Evolutionary conservation across 2,888 invertebrate genomes (phyloP).

Genomic region (Pyrgus malvae): DNA sequence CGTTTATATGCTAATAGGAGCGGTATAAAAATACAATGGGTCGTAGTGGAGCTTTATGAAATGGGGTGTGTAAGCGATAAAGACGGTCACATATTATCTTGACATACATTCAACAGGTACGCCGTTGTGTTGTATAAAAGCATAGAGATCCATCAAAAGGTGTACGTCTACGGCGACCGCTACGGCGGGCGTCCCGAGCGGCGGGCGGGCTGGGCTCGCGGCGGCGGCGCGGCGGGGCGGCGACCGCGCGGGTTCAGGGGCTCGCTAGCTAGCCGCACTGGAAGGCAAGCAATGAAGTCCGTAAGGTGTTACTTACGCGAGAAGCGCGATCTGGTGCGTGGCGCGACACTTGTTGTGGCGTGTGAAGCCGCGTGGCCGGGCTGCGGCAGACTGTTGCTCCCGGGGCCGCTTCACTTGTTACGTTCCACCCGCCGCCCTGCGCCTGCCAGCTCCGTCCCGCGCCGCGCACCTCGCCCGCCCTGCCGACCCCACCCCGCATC

Average conservation of each 20-base stretch:
- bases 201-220: constrained; percentile 31
- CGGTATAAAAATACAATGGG: constrained; percentile 6
- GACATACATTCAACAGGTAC: constrained; percentile 70
- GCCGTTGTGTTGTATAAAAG: constrained; percentile 51
- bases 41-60: constrained; percentile 9
- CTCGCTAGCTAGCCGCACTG: constrained; percentile 42
- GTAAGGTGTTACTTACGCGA: constrained; percentile 68
- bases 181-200: constrained; percentile 36
- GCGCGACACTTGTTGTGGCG: constrained; percentile 57
- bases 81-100: constrained; percentile 41
- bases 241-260: constrained; percentile 30
- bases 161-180: constrained; percentile 38
- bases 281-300: constrained; percentile 52
- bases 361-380: constrained; percentile 77
- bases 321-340: constrained; percentile 36
- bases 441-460: constrained; percentile 42
- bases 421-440: constrained; percentile 68
- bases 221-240: constrained; percentile 28
- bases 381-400: constrained; percentile 82
- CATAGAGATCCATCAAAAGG: constrained; percentile 48
- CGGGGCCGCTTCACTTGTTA: constrained; percentile 81
- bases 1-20: constrained; percentile 8
- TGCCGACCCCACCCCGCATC: constrained; percentile 63
- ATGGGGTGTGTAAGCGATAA: constrained; percentile 22
- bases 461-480: constrained; percentile 45